phyloP scores from a whole-genome alignment of 2,113 vertebrate species.

The Poeciliopsis occidentalis region DNA sequence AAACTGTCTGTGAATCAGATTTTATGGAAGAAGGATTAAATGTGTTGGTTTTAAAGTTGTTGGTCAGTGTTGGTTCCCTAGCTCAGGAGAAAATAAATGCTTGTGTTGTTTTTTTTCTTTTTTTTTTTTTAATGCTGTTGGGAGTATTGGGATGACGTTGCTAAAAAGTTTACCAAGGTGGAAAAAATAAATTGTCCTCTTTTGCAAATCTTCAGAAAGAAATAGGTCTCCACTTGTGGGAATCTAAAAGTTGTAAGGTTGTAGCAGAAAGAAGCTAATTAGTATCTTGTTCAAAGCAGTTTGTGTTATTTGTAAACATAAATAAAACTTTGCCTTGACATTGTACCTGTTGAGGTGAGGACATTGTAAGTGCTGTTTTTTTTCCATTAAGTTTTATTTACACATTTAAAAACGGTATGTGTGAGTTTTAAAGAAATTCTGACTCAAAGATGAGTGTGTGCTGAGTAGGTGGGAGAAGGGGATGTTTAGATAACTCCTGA shows the following conservation, averaged over 20 bases:
- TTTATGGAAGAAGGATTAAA: background rate
- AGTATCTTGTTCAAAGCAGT: no score
- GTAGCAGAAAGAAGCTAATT: no score
- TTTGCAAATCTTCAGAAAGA: no score
- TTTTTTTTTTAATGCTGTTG: background rate
- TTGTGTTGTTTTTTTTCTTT: background rate
- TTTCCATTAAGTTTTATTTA: conserved; percentile 22
- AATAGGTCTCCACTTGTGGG: no score
- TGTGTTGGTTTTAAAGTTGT: background rate
- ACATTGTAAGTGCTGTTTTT: background rate
- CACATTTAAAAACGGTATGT: conserved; percentile 23
- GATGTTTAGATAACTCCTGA: conserved; percentile 3
- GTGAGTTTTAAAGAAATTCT: conserved; percentile 32
- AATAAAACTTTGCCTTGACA: no score
- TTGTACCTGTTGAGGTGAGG: no score
- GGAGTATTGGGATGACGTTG: background rate
- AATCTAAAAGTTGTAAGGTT: no score
- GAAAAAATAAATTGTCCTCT: no score
- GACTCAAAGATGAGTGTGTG: conserved; percentile 27
- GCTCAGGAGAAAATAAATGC: background rate
- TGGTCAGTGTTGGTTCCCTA: background rate
- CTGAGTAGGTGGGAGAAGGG: conserved; percentile 22
- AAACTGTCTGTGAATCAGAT: background rate
- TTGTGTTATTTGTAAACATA: no score
- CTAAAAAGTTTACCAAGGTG: background rate